Evolutionary conservation across 1,140 invertebrate species (phyloP), one percentile per base, ranked within the genome.

Genomic region (Bactericera cockerelli): DNA sequence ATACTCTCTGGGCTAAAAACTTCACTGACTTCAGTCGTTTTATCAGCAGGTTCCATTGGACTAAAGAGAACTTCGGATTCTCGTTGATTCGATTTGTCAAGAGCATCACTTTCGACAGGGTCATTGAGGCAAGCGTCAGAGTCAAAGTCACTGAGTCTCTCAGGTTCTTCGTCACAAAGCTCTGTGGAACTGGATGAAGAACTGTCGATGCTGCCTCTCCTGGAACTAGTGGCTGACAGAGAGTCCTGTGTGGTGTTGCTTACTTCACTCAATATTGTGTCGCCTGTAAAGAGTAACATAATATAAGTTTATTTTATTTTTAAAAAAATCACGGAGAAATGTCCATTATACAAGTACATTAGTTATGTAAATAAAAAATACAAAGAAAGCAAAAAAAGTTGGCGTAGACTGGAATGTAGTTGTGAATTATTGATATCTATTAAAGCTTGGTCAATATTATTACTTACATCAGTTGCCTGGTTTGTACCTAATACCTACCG

Each of bases 1-100:
- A 49, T n/a, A 49, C 42, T 49, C n/a, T 49, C 42, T 16, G 42
- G 42, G 19, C 42, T 49, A 49, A 49, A 49, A 31, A 31, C 28
- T 49, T 49, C 42, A 49, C 4, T n/a, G n/a, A 49, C 42, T 49
- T 16, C 22, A 11, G 33, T 36, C 16, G 10, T 10, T 36, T 36
- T 10, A 36, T 36, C 10, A 11, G 10, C 33, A 11, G 16, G 16
- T 11, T 11, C 10, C 10, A 16, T 10, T 11, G 33, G 33, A 36
- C 10, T 11, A 11, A 11, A 11, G 42, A 8, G n/a, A 8, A 22
- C 42, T n/a, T 16, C n/a, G n/a, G 22, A 19, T 4, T 4, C 42
- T 10, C 3, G 4, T n/a, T 49, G 4, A 4, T 49, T 49, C 4
- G 42, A 49, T 36, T 36, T 36, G 16, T 36, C 33, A 10, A 36